phyloP scores from a whole-genome alignment of 2,888 invertebrate genomes.

The Plebejus argus region DNA sequence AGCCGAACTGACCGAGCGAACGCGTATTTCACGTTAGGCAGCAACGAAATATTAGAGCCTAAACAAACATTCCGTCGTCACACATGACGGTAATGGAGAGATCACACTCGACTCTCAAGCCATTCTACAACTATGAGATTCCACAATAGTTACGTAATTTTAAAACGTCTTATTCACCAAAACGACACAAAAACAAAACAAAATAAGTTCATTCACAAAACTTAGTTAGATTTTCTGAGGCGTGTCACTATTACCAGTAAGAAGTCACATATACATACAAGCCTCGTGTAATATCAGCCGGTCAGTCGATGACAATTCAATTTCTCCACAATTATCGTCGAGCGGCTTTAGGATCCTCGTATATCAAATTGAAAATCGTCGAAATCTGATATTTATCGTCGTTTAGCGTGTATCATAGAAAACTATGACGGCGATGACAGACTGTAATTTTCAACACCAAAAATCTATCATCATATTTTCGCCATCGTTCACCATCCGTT shows the following conservation, averaged over 20 bases:
- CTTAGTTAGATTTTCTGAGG: constrained; percentile 79
- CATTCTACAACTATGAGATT: constrained; percentile 79
- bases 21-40: constrained; percentile 74
- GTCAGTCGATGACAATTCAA: constrained; percentile 81
- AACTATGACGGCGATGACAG: constrained; percentile 77
- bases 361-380: constrained; percentile 66
- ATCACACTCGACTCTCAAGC: constrained; percentile 80
- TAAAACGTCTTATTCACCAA: constrained; percentile 75
- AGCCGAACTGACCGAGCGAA: constrained; percentile 73
- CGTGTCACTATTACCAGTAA: constrained; percentile 81
- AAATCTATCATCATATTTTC: constrained; percentile 81
- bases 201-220: constrained; percentile 77
- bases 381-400: constrained; percentile 66
- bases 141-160: constrained; percentile 82
- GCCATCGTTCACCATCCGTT: constrained; percentile 81
- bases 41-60: constrained; percentile 78
- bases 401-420: constrained; percentile 67
- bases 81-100: constrained; percentile 80
- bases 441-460: constrained; percentile 80
- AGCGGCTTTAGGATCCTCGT: constrained; percentile 64
- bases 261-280: constrained; percentile 81
- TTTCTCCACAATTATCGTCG: constrained; percentile 71
- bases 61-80: constrained; percentile 81
- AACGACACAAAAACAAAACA: constrained; percentile 77
- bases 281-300: constrained; percentile 82